Base-by-base conservation (phyloP, 1,140 invertebrate species). In the Lepidurus apus region DNA sequence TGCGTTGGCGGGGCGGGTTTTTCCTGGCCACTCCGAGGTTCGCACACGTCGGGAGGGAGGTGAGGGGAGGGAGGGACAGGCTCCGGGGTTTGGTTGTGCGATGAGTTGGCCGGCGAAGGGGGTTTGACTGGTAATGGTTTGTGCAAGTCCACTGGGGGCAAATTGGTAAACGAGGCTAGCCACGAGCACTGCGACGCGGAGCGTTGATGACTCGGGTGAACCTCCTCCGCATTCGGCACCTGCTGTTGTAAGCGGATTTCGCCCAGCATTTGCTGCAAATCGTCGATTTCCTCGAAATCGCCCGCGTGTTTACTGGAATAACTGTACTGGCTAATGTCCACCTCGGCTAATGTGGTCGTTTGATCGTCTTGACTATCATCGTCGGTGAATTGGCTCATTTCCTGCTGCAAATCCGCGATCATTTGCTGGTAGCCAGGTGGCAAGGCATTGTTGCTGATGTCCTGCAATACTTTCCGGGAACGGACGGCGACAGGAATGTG, bases 371-470 rank as follows among this genome's bases (percentile, higher is more conserved):
- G 53, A 13, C 6, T 65, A n/a, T 77, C 76, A 24, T 45, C 76
- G 76, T 77, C 76, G 7, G 76, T 53, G 42, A 79, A 43, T 43
- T 79, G 73, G 73, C 73, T 74, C 78, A 79, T n/a, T 79, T 79
- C 78, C 24, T 79, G 26, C 4, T 79, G 78, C 11, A 79, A 74
- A 26, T 47, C 43, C 10, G 74, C 65, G n/a, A 79, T 79, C 42
- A 79, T 79, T 24, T 79, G 42, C 13, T 74, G 74, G 21, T 74
- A 79, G 21, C 53, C 53, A 13, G 53, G 53, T 17, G 53, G 53
- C 53, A 65, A 65, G 7, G 21, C 43, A 9, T 79, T 74, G 43
- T 79, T 79, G 24, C 73, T 79, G 26, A 79, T 74, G 43, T 79
- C 78, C 44, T 79, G 42, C 78, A 79, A 10, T 1, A 74, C 73